These are phyloP conservation scores for Nicator chloris DNA, from an alignment of 2,113 vertebrate species.

Conservation along the genomic window DNA sequence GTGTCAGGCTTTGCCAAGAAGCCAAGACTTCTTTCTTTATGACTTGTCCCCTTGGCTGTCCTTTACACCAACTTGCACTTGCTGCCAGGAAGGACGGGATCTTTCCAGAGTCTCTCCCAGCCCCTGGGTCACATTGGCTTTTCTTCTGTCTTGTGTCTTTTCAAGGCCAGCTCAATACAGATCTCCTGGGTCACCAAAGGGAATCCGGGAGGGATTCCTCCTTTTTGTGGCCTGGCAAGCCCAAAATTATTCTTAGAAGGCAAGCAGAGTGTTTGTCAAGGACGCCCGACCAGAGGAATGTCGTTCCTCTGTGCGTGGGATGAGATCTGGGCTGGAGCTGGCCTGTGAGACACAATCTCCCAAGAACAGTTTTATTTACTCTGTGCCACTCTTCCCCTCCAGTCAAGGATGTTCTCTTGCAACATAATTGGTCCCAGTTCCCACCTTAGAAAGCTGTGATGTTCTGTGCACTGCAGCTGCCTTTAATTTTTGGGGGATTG, in stretches of 20 bases:
- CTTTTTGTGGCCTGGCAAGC: not conserved
- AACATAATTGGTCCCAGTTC: constrained; percentile 48
- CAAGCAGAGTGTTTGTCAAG: constrained; percentile 16
- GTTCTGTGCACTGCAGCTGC: constrained; percentile 6
- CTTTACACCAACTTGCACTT: not conserved
- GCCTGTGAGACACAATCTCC: constrained; percentile 16
- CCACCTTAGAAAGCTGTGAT: constrained; percentile 24
- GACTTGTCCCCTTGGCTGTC: not conserved
- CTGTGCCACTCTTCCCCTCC: constrained; percentile 21
- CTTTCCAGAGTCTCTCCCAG: not conserved
- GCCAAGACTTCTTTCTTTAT: not conserved
- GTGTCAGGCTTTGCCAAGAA: not conserved
- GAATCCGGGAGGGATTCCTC: not conserved
- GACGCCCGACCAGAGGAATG: constrained; percentile 13
- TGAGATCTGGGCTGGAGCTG: not conserved
- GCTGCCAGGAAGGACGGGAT: not conserved
- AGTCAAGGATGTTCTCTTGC: constrained; percentile 53
- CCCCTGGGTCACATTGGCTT: not conserved
- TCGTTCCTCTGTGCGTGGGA: not conserved
- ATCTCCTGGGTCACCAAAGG: not conserved
- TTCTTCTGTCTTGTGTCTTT: not conserved
- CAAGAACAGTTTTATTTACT: constrained; percentile 36
- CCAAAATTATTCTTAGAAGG: constrained; percentile 4
- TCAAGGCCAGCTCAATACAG: rapidly evolving
- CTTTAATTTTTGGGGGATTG: not conserved